Evolutionary conservation across 2,888 invertebrate genomes (phyloP).

Genomic region (Aleiodes alternator): DNA sequence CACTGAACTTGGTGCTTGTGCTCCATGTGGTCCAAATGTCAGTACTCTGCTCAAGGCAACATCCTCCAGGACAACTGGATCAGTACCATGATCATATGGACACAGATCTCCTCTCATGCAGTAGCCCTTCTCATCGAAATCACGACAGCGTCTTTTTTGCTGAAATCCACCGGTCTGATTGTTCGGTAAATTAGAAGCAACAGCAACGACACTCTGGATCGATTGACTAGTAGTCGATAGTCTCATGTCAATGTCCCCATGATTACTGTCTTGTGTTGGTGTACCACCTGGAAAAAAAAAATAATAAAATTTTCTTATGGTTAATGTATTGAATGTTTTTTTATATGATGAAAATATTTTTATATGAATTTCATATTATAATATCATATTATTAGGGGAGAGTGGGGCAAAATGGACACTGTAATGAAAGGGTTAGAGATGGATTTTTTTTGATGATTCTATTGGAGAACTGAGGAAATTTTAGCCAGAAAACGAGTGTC

Average conservation of each 20-base stretch:
- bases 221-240: slow-evolving; percentile 77
- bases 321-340: no score
- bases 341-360: no score
- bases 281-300: slow-evolving; percentile 70
- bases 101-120: slow-evolving; percentile 98
- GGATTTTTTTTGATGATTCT: no score
- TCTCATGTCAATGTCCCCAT: slow-evolving; percentile 78
- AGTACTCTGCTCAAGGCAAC: slow-evolving; percentile 80
- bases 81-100: slow-evolving; percentile 96
- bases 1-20: slow-evolving; percentile 68
- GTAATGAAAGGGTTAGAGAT: no score
- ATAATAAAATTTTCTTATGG: no score
- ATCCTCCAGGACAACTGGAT: slow-evolving; percentile 96
- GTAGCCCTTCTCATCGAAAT: slow-evolving; percentile 95
- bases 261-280: slow-evolving; percentile 79
- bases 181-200: slow-evolving; percentile 67
- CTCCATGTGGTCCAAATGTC: slow-evolving; percentile 76
- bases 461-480: no score
- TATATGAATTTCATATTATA: no score
- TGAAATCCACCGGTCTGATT: slow-evolving; percentile 68
- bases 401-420: no score
- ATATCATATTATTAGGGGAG: no score
- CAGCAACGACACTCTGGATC: slow-evolving; percentile 77
- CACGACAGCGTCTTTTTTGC: slow-evolving; percentile 85
- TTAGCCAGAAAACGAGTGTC: no score